Percentiles rank a stretch among this genome's conserved stretches.
Conservation (phyloP, 2,113 vertebrate species). For the Amphiprion percula region DNA sequence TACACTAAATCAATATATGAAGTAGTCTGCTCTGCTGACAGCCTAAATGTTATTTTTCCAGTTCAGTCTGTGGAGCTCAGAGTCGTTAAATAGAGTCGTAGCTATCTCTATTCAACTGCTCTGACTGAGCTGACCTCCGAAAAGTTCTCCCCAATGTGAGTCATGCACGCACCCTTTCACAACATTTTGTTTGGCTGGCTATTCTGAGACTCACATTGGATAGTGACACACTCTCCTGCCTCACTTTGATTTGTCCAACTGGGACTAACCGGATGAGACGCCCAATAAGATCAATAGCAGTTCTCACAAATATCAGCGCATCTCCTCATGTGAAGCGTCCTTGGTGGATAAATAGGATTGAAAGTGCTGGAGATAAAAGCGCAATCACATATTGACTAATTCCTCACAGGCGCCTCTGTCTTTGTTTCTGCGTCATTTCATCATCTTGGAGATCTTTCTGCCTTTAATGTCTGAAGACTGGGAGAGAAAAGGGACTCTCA, state of each 20-base stretch:
- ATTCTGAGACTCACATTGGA: no score
- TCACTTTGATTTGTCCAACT: constrained; percentile 14
- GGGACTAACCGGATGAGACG: constrained; percentile 53
- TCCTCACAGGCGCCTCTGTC: constrained; percentile 43
- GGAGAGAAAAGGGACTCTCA: constrained; percentile 5
- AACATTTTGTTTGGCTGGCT: no score
- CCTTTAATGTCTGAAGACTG: constrained; percentile 36
- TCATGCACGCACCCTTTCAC: no score
- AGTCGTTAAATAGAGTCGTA: no score
- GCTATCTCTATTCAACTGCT: no score
- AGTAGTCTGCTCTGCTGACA: no score
- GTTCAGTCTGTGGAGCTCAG: no score
- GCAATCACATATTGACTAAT: constrained; percentile 56
- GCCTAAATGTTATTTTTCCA: no score
- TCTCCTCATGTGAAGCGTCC: constrained; percentile 44
- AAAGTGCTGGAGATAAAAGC: constrained; percentile 53
- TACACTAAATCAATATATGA: no score
- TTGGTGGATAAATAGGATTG: constrained; percentile 48
- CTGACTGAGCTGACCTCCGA: no score
- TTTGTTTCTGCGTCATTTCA: constrained; percentile 65
- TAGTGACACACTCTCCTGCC: constrained; percentile 6
- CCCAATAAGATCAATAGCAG: constrained; percentile 64
- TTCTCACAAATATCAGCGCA: constrained; percentile 48
- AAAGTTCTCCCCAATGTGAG: no score
- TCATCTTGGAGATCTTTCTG: constrained; percentile 39